Evolutionary conservation across 2,888 invertebrate genomes (phyloP), one percentile per base, ranked within the genome.

Genomic region (Agrotis exclamationis): DNA sequence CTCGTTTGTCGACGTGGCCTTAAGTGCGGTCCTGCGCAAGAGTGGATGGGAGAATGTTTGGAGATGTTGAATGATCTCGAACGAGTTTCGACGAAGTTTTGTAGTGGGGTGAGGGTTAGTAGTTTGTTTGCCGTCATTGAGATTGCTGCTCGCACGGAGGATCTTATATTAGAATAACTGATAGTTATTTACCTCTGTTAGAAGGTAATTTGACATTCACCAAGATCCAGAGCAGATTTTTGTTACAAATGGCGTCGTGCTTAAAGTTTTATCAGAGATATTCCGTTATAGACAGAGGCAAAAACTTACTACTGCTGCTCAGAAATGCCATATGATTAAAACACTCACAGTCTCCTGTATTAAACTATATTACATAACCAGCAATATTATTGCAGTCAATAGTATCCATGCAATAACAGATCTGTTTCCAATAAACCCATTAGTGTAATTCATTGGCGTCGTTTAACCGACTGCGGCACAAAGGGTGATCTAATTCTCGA

Each of bases 401-500:
- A 22, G 16, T 16, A 28, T 39, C n/a, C n/a, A 39, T 28, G 50
- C 13, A n/a, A 16, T 1, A 47, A 65, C 20, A n/a, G 20, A 54
- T 58, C 39, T 13, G n/a, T 56, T 51, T 24, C 24, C 53, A 76
- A 69, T 76, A 54, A 45, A 22, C 6, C 70, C n/a, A 62, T 54
- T 57, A 76, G 9, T 13, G 51, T 33, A 56, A 57, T 58, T 77
- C 59, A 68, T 51, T 6, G 53, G 13, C 39, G 20, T 54, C 50
- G 63, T 60, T 22, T 18, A 33, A 20, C 58, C 60, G 51, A 60
- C 33, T 33, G 70, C 44, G 45, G 57, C 73, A 63, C 57, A 28
- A 56, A 47, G 54, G 64, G 79, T 70, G 69, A 13, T 73, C 77
- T 79, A 82, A 84, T 84, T 73, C 60, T 69, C 69, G 60, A 54